Percentiles rank a stretch among this genome's conserved stretches.
These are phyloP conservation scores for Thunnus maccoyii DNA, from an alignment of 2,113 vertebrate genomes.

Conservation along the genomic window DNA sequence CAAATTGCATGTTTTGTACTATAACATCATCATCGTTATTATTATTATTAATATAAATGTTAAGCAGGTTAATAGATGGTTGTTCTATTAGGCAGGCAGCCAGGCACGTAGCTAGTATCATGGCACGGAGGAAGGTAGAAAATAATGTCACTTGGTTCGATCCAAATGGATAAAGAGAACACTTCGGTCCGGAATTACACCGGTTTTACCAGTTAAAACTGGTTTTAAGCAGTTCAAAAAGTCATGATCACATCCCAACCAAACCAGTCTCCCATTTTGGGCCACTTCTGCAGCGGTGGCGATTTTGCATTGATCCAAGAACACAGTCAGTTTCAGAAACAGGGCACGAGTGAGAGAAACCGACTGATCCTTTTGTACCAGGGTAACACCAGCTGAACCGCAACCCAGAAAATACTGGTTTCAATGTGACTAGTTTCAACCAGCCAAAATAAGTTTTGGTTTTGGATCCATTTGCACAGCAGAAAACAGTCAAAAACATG, in stretches of 20 bases:
- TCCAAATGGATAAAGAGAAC: conserved; percentile 71
- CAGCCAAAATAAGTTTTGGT: conserved; percentile 54
- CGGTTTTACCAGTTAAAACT: conserved; percentile 58
- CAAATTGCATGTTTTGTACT: conserved; percentile 83
- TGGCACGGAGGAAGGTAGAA: conserved; percentile 83
- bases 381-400: conserved; percentile 22
- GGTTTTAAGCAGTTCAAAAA: conserved; percentile 58
- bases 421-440: conserved; percentile 21
- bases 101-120: conserved; percentile 83
- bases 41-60: conserved; percentile 82
- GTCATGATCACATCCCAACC: conserved; percentile 28
- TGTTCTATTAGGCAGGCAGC: conserved; percentile 82
- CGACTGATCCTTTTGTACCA: conserved; percentile 50
- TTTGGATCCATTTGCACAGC: conserved; percentile 57
- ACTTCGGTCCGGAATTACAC: conserved; percentile 62
- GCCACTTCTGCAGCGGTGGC: conserved; percentile 22
- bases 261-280: conserved; percentile 1
- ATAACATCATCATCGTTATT: conserved; percentile 86
- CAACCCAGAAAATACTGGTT: conserved; percentile 41
- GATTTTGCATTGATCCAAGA: conserved; percentile 53
- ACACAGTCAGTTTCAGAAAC: conserved; percentile 47
- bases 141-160: conserved; percentile 78
- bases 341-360: conserved; percentile 31
- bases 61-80: conserved; percentile 83
- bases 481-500: conserved; percentile 31